Evolutionary conservation across 2,797 vertebrate species (phyloP), one percentile per base, ranked within the genome.

Genomic region (Aselliscus stoliczkanus): DNA sequence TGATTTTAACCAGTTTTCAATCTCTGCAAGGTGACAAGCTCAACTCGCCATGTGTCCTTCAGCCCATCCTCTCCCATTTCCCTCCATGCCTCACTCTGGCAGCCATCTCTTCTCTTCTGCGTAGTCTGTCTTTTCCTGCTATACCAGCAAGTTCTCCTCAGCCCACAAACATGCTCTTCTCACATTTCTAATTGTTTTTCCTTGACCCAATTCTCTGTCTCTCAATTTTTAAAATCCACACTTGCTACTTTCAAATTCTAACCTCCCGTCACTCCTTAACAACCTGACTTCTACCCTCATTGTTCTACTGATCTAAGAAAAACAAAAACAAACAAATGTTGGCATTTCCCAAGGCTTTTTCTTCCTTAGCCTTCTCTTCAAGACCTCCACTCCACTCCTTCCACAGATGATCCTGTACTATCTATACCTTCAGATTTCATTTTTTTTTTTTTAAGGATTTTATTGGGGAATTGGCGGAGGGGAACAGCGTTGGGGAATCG

Each of bases 191-290:
- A 5, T 62, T 25, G 67, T 70, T 50, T 94, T 90, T 25, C 42
- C 42, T 81, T 44, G 15, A 92, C 25, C 2, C 42, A 79, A 50
- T 60, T 72, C 56, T 58, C 34, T 90, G 3, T 65, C 31, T 50
- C 44, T 56, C 25, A 37, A 20, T 75, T 80, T 58, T 47, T 93
- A 64, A 60, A 88, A 56, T 81, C 27, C 34, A 80, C 31, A 80
- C 12, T 92, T 85, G 44, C 37, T 88, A 79, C 13, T 83, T 93
- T 84, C 65, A 88, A 95, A 95, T 67, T 95, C 42, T 91, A 88
- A 89, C 13, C 21, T 88, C 27, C n/a, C 17, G 69, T n/a, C 21
- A 54, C 21, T 50, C 58, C 86, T 93, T 79, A 81, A 69, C 23
- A 64, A 52, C 44, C 39, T 50, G 52, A 73, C 77, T 58, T 88